Conservation (phyloP, 1,140 invertebrate species). For the Hestina assimilis region DNA sequence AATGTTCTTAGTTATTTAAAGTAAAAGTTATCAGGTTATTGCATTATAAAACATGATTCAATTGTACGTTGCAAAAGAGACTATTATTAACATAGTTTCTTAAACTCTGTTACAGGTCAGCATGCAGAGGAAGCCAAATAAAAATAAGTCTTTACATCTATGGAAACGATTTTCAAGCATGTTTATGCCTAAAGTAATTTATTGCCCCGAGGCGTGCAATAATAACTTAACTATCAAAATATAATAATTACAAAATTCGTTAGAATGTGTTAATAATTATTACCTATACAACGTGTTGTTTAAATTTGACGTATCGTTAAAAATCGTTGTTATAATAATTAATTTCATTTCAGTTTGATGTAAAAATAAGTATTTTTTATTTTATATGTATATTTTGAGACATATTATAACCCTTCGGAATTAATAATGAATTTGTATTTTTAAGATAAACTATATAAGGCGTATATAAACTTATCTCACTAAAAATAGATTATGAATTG, state of each 20-base stretch:
- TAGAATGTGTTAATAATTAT: too few relatives aligned
- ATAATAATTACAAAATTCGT: slow-evolving; percentile 7
- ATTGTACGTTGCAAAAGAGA: not conserved
- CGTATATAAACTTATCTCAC: too few relatives aligned
- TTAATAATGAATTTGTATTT: too few relatives aligned
- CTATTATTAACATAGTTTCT: not conserved
- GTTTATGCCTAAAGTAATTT: slow-evolving; percentile 33
- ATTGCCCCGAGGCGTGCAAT: slow-evolving; percentile 20
- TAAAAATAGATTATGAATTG: too few relatives aligned
- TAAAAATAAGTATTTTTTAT: too few relatives aligned
- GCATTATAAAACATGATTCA: not conserved
- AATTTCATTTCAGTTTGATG: too few relatives aligned
- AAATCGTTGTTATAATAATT: too few relatives aligned
- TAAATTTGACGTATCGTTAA: too few relatives aligned
- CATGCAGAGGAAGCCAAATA: slow-evolving; percentile 19
- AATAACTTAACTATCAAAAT: not conserved
- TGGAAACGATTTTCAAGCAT: slow-evolving; percentile 22
- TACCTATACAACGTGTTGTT: too few relatives aligned
- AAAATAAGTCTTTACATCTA: slow-evolving; percentile 12
- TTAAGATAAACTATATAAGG: too few relatives aligned
- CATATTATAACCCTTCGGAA: too few relatives aligned
- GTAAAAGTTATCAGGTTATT: not conserved
- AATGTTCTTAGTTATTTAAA: not conserved
- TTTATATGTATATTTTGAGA: too few relatives aligned
- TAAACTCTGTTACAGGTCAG: slow-evolving; percentile 37